Base-by-base conservation (phyloP, 2,888 invertebrate species). In the Plagiodera versicolora region DNA sequence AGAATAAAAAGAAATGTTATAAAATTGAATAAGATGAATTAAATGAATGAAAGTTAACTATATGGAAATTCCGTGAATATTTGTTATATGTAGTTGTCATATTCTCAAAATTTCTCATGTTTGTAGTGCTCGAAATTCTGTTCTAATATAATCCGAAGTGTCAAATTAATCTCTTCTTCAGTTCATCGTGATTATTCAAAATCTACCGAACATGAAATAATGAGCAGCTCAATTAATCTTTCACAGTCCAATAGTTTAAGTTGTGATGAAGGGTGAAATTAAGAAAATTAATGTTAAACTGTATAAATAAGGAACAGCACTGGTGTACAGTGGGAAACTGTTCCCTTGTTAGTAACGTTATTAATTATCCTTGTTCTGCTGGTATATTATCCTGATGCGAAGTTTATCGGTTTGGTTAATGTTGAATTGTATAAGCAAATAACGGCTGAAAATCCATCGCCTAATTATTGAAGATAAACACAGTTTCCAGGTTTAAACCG, bases 271-370 rank as follows among this genome's bases (percentile, higher is more conserved):
- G 66, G 66, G 61, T 61, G 66, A 67, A 70, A 70, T 68, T 70
- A 70, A 70, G 68, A 70, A 70, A 70, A 70, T 70, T 67, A 68
- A 69, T 68, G 69, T 63, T 58, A 56, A 67, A 63, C 56, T 61
- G 58, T 64, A 65, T 66, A 67, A 68, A 67, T 68, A 67, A 67
- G 67, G 67, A 65, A 61, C 61, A 63, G 63, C 65, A 58, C 65
- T 63, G 61, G 64, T 64, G 58, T n/a, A n/a, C 60, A 63, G 63
- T 67, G 61, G 53, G 61, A 56, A 61, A 65, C 66, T 66, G 66
- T 66, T 68, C 61, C 61, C 68, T 57, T 44, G 49, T 51, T 57
- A 16, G 14, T 44, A 51, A 24, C 52, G 39, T 52, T 52, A 52
- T 52, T 52, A 52, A 52, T 52, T 52, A 52, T 24, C 20, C 52